Percentiles rank a stretch among this genome's conserved stretches.
phyloP scores from a whole-genome alignment of 2,797 vertebrate genomes.

The Pantherophis alleghaniensis region DNA sequence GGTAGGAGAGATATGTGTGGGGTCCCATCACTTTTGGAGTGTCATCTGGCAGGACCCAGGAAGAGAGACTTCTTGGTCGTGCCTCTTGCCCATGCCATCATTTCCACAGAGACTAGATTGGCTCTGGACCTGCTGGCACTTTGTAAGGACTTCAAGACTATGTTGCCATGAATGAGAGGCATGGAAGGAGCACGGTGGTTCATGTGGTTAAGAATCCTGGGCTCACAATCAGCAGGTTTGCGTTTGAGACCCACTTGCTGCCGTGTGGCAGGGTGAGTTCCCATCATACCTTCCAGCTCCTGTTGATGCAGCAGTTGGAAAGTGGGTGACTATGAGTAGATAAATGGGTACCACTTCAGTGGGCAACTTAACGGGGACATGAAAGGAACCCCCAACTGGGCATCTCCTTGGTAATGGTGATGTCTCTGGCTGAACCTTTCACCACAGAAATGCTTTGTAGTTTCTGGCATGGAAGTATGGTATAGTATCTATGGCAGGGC shows the following conservation, averaged over 20 bases:
- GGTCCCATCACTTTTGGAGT: background rate
- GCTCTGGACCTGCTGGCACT: background rate
- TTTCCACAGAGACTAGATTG: background rate
- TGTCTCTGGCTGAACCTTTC: background rate
- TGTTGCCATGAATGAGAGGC: background rate
- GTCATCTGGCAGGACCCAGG: background rate
- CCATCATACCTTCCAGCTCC: background rate
- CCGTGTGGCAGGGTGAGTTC: background rate
- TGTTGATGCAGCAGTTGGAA: background rate
- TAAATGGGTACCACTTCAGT: background rate
- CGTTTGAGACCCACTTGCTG: background rate
- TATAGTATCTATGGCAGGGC: background rate
- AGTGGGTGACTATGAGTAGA: background rate
- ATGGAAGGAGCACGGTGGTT: background rate
- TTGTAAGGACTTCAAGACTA: background rate
- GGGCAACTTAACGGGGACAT: background rate
- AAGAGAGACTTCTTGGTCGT: background rate
- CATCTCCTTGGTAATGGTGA: background rate
- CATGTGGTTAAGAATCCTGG: background rate
- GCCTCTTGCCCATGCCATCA: background rate
- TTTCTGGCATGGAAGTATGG: background rate
- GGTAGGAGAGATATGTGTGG: background rate
- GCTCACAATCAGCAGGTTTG: background rate
- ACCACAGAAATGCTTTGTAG: background rate
- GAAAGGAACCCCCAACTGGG: background rate